Conservation (phyloP, 1,140 invertebrate species). For the silkworm (Bombyx mori) region ASM3026992v2 NC_085127.1:14149501-14150000, state of each 20-base stretch:
- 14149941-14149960: slow-evolving; percentile 39
- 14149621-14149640: slow-evolving; percentile 28
- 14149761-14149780: slow-evolving; percentile 50
- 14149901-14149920: slow-evolving; percentile 57
- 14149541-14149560: slow-evolving; percentile 2
- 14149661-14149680: slow-evolving; percentile 28
- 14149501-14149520: slow-evolving; percentile 41
- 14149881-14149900: slow-evolving; percentile 41
- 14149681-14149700: slow-evolving; percentile 13
- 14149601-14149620: slow-evolving; percentile 8
- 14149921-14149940: slow-evolving; percentile 49
- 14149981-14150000: slow-evolving; percentile 49
- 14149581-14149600: slow-evolving; percentile 13
- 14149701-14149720: slow-evolving; percentile 36
- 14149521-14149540: slow-evolving; percentile 3
- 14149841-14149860: not conserved
- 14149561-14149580: slow-evolving; percentile 12
- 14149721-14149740: slow-evolving; percentile 36
- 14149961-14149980: slow-evolving; percentile 54
- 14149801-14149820: slow-evolving; percentile 53
- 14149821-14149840: slow-evolving; percentile 8
- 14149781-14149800: slow-evolving; percentile 57
- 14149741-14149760: slow-evolving; percentile 53
- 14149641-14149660: slow-evolving; percentile 38
- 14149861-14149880: not conserved